Conservation (phyloP, 2,888 invertebrate species). For the Drosophila acutilabella region DNA sequence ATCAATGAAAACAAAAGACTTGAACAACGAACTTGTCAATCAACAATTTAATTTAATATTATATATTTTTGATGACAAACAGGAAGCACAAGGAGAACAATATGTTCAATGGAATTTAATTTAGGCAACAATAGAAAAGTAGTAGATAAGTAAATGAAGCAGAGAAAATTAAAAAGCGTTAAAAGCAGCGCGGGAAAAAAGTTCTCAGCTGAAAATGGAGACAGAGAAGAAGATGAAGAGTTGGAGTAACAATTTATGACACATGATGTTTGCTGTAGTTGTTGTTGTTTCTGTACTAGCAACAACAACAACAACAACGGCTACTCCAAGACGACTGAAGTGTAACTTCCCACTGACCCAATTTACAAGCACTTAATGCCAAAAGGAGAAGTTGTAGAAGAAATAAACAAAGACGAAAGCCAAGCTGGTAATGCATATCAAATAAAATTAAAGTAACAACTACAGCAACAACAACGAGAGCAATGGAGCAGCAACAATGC, state of each 20-base stretch:
- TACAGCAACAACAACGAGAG: slow-evolving; percentile 36
- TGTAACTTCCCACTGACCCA: slow-evolving; percentile 83
- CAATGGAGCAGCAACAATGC: slow-evolving; percentile 67
- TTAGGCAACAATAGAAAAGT: slow-evolving; percentile 18
- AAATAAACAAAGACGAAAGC: slow-evolving; percentile 80
- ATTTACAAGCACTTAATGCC: slow-evolving; percentile 82
- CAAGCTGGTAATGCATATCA: slow-evolving; percentile 80
- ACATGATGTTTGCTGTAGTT: slow-evolving; percentile 60
- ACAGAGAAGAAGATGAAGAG: slow-evolving; percentile 45
- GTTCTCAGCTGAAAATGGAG: slow-evolving; percentile 62
- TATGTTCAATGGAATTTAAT: slow-evolving; percentile 33
- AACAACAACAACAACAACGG: slow-evolving; percentile 26
- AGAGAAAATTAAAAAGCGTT: slow-evolving; percentile 40
- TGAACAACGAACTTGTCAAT: slow-evolving; percentile 69
- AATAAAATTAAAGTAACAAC: slow-evolving; percentile 75
- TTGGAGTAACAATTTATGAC: slow-evolving; percentile 70
- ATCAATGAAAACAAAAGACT: slow-evolving; percentile 70
- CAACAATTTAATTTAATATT: neutral
- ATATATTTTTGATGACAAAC: neutral
- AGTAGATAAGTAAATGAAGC: slow-evolving; percentile 62
- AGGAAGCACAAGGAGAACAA: slow-evolving; percentile 14
- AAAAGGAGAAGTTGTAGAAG: slow-evolving; percentile 82
- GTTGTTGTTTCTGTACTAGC: slow-evolving; percentile 28
- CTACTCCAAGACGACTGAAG: slow-evolving; percentile 67
- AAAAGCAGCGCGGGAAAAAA: slow-evolving; percentile 44